A percentile compares a stretch with the other conserved stretches of the same genome.
phyloP scores from a whole-genome alignment of 2,113 vertebrate species.

The Phyllostomus hastatus region DNA sequence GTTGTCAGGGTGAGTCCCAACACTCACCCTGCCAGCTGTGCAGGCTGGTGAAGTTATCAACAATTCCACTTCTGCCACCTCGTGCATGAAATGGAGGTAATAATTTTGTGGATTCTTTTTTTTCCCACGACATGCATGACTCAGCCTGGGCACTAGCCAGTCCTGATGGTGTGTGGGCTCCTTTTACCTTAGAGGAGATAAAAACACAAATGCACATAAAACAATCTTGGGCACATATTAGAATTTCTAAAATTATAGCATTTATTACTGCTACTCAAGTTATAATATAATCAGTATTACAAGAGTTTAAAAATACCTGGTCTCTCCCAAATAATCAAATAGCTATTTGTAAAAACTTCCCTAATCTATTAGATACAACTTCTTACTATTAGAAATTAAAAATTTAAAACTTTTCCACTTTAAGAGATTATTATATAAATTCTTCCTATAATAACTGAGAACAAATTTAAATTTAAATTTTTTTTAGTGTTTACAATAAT shows the following conservation, averaged over 20 bases:
- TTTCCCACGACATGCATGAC: too few relatives aligned
- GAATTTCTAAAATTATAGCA: background rate
- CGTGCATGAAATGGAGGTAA: background rate
- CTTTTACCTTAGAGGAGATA: background rate
- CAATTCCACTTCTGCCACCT: background rate
- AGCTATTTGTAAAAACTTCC: background rate
- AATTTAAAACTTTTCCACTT: background rate
- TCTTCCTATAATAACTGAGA: background rate
- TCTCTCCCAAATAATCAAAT: background rate
- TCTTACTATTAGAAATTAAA: background rate
- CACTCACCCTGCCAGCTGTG: background rate
- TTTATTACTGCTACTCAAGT: background rate
- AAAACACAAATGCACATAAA: background rate
- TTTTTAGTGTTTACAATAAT: background rate
- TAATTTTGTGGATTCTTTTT: background rate
- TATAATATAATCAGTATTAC: background rate
- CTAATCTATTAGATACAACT: background rate
- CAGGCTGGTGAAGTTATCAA: background rate
- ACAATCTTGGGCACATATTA: background rate
- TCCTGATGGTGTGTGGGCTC: background rate
- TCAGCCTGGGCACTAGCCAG: too few relatives aligned
- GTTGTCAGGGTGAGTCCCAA: background rate
- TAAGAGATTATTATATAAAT: background rate
- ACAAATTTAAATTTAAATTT: background rate
- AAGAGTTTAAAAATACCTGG: background rate